phyloP scores from a whole-genome alignment of 2,797 vertebrate species.

The Merluccius polli region DNA sequence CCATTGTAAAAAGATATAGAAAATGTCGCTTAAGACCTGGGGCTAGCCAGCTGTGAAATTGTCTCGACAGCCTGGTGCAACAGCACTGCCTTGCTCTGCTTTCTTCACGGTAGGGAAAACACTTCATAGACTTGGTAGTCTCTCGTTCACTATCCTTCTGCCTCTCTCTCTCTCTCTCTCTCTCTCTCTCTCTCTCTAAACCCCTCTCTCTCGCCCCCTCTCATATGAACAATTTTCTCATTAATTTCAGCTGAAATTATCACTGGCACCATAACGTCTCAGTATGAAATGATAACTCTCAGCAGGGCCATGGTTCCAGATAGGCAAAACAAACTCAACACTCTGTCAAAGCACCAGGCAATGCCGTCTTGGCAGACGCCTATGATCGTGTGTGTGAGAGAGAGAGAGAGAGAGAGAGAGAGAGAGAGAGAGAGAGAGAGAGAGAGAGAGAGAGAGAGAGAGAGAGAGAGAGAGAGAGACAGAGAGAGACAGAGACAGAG shows the following conservation, averaged over 20 bases:
- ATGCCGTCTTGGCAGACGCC: conserved; percentile 30
- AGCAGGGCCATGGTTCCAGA: conserved; percentile 46
- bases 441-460: background rate
- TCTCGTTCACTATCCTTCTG: background rate
- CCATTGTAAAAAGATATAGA: conserved; percentile 61
- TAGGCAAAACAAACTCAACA: conserved; percentile 44
- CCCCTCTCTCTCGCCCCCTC: background rate
- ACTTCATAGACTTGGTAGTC: conserved; percentile 50
- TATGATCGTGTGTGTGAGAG: conserved; percentile 25
- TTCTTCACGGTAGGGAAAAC: conserved; percentile 57
- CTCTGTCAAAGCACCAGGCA: conserved; percentile 46
- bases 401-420: conserved; percentile 19
- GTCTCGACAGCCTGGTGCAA: conserved; percentile 54
- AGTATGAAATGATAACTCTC: conserved; percentile 39
- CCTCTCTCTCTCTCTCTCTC: conserved; percentile 19
- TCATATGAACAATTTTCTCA: conserved; percentile 46
- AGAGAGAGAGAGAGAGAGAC: conserved; percentile 4
- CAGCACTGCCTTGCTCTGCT: conserved; percentile 48
- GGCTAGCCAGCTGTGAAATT: conserved; percentile 71
- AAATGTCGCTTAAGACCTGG: conserved; percentile 61
- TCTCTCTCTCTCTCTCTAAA: conserved; percentile 5
- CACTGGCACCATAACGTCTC: conserved; percentile 24
- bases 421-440: conserved; percentile 5
- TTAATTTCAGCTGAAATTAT: conserved; percentile 57
- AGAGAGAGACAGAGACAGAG: background rate